Conservation (phyloP, 2,797 vertebrate genomes). For the Crocodylus rhombifer region DNA sequence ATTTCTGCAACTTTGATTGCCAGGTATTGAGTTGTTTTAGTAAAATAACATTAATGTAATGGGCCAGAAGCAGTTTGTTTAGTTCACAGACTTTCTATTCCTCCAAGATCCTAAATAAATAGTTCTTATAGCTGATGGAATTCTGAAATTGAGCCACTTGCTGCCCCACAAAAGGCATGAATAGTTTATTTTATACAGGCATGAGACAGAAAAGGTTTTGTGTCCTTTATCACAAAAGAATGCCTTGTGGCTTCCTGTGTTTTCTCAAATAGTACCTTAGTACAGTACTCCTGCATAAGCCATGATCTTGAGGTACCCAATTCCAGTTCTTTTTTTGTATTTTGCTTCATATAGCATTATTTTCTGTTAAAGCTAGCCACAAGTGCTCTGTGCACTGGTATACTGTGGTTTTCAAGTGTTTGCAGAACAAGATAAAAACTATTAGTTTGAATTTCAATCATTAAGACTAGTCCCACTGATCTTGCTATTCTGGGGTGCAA, state of each 20-base stretch:
- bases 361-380: not conserved
- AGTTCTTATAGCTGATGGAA: not conserved
- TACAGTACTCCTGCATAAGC: rapidly evolving
- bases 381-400: not conserved
- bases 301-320: not conserved
- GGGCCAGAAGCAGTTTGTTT: not conserved
- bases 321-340: not conserved
- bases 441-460: not conserved
- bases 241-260: not conserved
- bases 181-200: not conserved
- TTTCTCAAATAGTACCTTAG: not conserved
- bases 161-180: rapidly evolving
- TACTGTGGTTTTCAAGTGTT: not conserved
- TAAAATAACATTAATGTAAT: not conserved
- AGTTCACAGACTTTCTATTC: not conserved
- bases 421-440: not conserved
- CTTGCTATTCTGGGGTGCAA: not conserved
- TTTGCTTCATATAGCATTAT: not conserved
- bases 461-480: not conserved
- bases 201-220: not conserved
- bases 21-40: not conserved
- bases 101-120: not conserved
- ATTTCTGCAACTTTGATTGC: not conserved
- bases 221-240: not conserved
- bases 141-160: not conserved